Conservation (phyloP, 2,113 vertebrate species). For the Raja brachyura region DNA sequence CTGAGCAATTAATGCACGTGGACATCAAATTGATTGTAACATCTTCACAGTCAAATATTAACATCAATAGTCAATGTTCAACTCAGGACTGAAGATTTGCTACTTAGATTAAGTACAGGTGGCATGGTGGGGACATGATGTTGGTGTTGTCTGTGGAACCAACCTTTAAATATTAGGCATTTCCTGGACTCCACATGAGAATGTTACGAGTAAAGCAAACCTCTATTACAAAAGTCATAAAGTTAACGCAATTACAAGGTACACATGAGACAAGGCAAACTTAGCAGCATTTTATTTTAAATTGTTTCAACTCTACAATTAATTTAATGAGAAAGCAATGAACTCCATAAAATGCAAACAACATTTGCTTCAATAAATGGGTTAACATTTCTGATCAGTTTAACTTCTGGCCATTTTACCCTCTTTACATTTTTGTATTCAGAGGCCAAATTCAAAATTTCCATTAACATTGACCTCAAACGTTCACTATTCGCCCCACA, state of each 20-base stretch:
- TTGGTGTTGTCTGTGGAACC: not conserved
- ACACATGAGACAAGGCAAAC: conserved; percentile 19
- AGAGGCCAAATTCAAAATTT: conserved; percentile 3
- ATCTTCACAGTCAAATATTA: not conserved
- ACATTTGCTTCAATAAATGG: conserved; percentile 18
- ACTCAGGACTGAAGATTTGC: not conserved
- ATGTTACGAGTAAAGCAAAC: not conserved
- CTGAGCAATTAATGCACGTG: not conserved
- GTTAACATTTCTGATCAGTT: not conserved
- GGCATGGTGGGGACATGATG: not conserved
- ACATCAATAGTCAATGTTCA: not conserved
- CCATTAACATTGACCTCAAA: not conserved
- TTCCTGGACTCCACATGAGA: not conserved
- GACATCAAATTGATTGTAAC: not conserved
- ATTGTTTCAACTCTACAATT: not conserved
- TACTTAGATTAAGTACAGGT: not conserved
- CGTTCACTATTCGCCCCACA: not conserved
- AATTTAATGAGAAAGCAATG: conserved; percentile 14
- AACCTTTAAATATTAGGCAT: not conserved
- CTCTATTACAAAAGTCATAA: not conserved
- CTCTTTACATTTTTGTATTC: conserved; percentile 1
- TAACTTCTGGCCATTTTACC: not conserved
- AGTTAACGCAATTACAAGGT: not conserved
- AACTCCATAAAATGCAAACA: not conserved
- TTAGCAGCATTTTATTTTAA: conserved; percentile 24